phyloP scores from a whole-genome alignment of 2,113 vertebrate species.

The Sardina pilchardus region DNA sequence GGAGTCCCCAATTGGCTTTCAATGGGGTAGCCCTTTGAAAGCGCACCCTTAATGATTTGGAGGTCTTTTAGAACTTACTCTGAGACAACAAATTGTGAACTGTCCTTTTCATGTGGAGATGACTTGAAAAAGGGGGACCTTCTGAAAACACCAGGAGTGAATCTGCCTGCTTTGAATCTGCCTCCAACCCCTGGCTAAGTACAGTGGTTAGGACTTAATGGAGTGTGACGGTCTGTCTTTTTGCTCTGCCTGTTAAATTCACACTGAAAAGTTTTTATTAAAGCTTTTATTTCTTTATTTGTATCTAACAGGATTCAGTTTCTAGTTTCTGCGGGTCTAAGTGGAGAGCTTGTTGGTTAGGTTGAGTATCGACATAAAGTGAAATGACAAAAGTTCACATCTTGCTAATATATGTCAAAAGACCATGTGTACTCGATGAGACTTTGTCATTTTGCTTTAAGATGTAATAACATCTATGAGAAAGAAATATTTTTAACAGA shows the following conservation, averaged over 20 bases:
- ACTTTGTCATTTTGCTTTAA: neutral
- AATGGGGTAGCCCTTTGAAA: slow-evolving; percentile 76
- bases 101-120: slow-evolving; percentile 75
- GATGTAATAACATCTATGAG: neutral
- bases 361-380: neutral
- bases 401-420: neutral
- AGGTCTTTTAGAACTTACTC: slow-evolving; percentile 77
- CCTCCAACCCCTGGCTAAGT: slow-evolving; percentile 65
- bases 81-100: slow-evolving; percentile 78
- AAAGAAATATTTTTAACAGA: neutral
- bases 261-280: slow-evolving; percentile 68
- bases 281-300: slow-evolving; percentile 13
- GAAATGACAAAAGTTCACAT: neutral
- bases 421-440: neutral
- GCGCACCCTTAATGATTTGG: slow-evolving; percentile 75
- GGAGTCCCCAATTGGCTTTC: slow-evolving; percentile 78
- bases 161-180: slow-evolving; percentile 74
- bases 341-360: neutral
- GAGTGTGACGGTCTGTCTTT: slow-evolving; percentile 63
- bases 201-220: slow-evolving; percentile 70
- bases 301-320: neutral
- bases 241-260: slow-evolving; percentile 60
- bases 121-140: slow-evolving; percentile 64
- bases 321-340: neutral
- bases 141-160: slow-evolving; percentile 71